phyloP scores from a whole-genome alignment of 35 echinoderm and acorn worm species.

The Patiria miniata region DNA sequence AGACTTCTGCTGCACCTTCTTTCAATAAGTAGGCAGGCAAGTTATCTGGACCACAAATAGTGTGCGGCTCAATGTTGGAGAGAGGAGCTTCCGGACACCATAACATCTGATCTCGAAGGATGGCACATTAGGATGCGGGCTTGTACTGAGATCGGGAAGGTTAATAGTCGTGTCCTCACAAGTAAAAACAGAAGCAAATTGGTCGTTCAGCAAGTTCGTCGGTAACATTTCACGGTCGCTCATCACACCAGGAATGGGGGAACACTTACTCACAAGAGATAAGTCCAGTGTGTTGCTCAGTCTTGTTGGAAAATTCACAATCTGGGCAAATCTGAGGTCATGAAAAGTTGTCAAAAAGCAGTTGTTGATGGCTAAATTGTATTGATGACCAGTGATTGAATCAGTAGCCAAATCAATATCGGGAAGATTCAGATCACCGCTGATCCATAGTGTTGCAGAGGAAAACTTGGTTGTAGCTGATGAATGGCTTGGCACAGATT shows the following conservation, averaged over 20 bases:
- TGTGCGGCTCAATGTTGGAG: neutral
- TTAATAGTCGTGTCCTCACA: constrained; percentile 18
- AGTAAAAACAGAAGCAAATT: constrained; percentile 40
- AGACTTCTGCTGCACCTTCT: too few species aligned
- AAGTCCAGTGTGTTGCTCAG: constrained; percentile 39
- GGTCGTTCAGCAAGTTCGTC: constrained; percentile 30
- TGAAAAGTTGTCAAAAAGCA: constrained; percentile 41
- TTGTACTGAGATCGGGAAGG: neutral
- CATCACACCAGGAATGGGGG: neutral
- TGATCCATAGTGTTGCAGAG: constrained; percentile 47
- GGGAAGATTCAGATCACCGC: constrained; percentile 52
- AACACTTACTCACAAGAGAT: neutral
- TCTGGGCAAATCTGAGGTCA: constrained; percentile 38
- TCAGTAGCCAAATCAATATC: constrained; percentile 35
- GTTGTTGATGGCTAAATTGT: constrained; percentile 31
- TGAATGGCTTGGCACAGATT: constrained; percentile 25
- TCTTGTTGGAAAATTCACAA: constrained; percentile 56
- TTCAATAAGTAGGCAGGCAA: neutral
- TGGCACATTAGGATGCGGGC: constrained; percentile 20
- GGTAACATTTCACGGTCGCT: constrained; percentile 32
- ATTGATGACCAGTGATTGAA: constrained; percentile 36
- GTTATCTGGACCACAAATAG: neutral
- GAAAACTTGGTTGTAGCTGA: neutral
- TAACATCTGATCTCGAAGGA: neutral
- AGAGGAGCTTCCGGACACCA: constrained; percentile 21